Evolutionary conservation across 1,140 invertebrate genomes (phyloP), one percentile per base, ranked within the genome.

Genomic region (Eriosoma lanigerum): DNA sequence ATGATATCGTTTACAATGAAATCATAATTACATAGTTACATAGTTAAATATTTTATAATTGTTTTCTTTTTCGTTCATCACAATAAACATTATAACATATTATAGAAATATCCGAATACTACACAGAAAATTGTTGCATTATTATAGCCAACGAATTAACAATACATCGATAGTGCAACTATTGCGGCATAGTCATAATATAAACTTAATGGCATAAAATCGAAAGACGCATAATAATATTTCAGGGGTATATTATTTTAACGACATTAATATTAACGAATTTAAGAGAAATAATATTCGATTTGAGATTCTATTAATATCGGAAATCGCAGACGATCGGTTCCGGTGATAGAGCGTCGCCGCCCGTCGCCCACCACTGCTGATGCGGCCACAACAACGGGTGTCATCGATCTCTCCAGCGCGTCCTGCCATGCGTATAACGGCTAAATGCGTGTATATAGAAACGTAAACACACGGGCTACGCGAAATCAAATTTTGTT

Each of bases 371-470:
- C 46, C 66, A 46, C 24, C 21, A 24, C 1, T 15, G 29, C 29
- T 24, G 15, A 17, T 32, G 29, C 19, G 29, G 29, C 52, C 48
- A 26, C 72, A 24, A 13, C 70, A 21, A 76, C 54, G 73, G 73
- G 73, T 76, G 73, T 76, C 73, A 76, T 76, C 73, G 73, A 76
- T 76, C 73, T 76, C 73, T 76, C 32, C 73, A 54, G 73, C 73
- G 44, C 73, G 73, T 76, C 73, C 54, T 58, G 73, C 54, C 73
- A 76, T 76, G 73, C 73, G 73, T 76, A 76, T 56, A 76, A 56
- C 72, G 15, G 29, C 52, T 38, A 21, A 75, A 75, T 75, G 32
- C 72, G 52, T n/a, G n/a, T n/a, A n/a, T n/a, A n/a, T n/a, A n/a
- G n/a, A n/a, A n/a, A n/a, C 72, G 29, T 44, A 32, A 52, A 38